Conservation (phyloP, 2,113 vertebrate genomes). For the Brachirus orientalis region DNA sequence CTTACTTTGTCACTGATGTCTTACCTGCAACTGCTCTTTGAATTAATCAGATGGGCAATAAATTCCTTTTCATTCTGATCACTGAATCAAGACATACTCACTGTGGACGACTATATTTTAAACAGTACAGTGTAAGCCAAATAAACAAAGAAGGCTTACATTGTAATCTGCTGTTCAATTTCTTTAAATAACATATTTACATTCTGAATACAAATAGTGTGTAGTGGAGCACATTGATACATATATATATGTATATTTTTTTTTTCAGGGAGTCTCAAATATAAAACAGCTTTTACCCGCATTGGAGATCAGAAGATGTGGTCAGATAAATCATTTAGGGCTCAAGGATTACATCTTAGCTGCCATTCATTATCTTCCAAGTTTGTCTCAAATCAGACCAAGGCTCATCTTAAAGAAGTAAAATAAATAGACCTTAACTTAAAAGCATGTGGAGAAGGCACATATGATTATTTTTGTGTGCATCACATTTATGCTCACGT, state of each 20-base stretch:
- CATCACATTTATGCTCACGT: constrained; percentile 52
- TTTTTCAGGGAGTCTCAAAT: not conserved
- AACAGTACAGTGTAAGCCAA: constrained; percentile 13
- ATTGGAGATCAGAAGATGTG: not conserved
- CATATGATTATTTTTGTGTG: constrained; percentile 56
- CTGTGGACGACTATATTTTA: constrained; percentile 14
- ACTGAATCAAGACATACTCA: constrained; percentile 28
- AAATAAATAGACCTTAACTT: constrained; percentile 7
- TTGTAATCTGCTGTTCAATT: too few relatives aligned
- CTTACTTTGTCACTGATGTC: constrained; percentile 49
- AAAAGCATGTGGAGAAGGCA: constrained; percentile 38
- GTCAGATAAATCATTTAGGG: not conserved
- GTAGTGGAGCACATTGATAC: not conserved
- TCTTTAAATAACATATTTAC: too few relatives aligned
- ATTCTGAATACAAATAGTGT: constrained; percentile 8
- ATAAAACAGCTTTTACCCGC: constrained; percentile 1
- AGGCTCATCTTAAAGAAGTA: constrained; percentile 4
- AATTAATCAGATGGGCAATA: constrained; percentile 15
- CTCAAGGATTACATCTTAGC: constrained; percentile 12
- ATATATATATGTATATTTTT: too few relatives aligned
- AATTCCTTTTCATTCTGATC: constrained; percentile 32
- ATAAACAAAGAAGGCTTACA: too few relatives aligned
- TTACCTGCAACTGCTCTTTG: constrained; percentile 42
- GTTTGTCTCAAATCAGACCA: constrained; percentile 24
- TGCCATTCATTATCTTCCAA: constrained; percentile 25